These are phyloP conservation scores for Erannis defoliaria DNA, from an alignment of 2,888 invertebrate genomes.

Conservation along the genomic window DNA sequence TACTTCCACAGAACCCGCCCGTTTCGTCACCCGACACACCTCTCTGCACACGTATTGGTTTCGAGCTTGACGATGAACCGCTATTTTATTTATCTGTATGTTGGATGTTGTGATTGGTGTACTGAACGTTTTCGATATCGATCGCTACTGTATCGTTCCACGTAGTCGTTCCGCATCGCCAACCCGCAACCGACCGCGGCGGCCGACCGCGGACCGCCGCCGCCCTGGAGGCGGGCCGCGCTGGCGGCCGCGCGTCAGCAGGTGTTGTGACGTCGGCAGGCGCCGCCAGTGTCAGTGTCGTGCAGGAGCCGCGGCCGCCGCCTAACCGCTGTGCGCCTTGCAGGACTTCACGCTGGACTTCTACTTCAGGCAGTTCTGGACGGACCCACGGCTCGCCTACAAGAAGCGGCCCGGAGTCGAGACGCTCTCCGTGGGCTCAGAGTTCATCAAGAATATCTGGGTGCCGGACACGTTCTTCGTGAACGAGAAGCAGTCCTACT, in stretches of 20 bases:
- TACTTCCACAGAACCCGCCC: constrained; percentile 8
- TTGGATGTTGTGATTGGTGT: constrained; percentile 45
- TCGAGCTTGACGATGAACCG: constrained; percentile 38
- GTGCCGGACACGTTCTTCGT: constrained; percentile 99
- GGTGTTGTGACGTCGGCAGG: constrained; percentile 3
- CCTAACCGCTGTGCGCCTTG: constrained; percentile 8
- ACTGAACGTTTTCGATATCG: constrained; percentile 28
- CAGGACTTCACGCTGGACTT: constrained; percentile 98
- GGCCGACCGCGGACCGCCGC: constrained; percentile 14
- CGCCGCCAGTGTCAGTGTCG: constrained; percentile 7
- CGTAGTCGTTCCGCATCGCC: constrained; percentile 10
- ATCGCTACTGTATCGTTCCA: constrained; percentile 21
- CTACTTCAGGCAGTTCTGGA: constrained; percentile 99
- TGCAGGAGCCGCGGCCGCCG: constrained; percentile 1
- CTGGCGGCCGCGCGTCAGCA: neutral
- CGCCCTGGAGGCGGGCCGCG: constrained; percentile 23
- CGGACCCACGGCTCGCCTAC: constrained; percentile 96
- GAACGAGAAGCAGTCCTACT: constrained; percentile 99
- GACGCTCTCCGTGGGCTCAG: constrained; percentile 95
- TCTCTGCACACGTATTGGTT: constrained; percentile 35
- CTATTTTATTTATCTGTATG: constrained; percentile 41
- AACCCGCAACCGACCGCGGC: constrained; percentile 25
- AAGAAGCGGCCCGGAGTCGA: constrained; percentile 94
- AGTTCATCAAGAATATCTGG: constrained; percentile 98
- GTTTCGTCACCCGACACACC: constrained; percentile 23